Base-by-base conservation (phyloP, 2,113 vertebrate genomes). In the Corythaeola cristata region DNA sequence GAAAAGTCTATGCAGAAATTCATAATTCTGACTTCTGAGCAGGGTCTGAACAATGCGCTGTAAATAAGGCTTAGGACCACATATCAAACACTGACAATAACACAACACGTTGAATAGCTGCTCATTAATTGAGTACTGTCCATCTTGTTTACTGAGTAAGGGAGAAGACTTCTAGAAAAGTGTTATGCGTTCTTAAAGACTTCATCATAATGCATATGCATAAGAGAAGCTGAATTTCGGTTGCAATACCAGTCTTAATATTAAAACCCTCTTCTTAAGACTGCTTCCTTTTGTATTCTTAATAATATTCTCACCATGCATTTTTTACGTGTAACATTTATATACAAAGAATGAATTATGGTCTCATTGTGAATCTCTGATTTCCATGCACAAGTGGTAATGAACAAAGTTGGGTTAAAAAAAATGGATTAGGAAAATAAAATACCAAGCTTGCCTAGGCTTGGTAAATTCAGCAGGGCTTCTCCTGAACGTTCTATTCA, bases 1-100 rank as follows among this genome's bases (percentile, higher is more conserved):
- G 88, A 83, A 76, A 94, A 96, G 74, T 58, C 55, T 76, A 41
- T 10, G 32, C 93, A 63, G 82, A 94, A 96, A 96, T 96, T 96
- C 96, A 88, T 82, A 96, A 95, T 91, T 95, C 85, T 76, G 37
- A 85, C 37, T 1, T 71, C 67, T 69, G 88, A 90, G 53, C 35
- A 55, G 45, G 58, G 58, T 78, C 62, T 85, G 88, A 93, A 82
- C 3, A 13, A 88, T 0, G 8, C 6, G 1, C 67, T 83, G 66
- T 84, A 92, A 96, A 93, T 80, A 96, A 91, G 47, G 41, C 82
- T 80, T 69, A 85, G 55, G 94, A 63, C 22, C 74, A 88, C 32
- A 58, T 45, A 89, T 76, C 77, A 66, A 74, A 93, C 45, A 83
- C 22, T 53, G 15, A 88, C 7, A 28, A 83, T 79, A 80, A 80